Percentiles rank a stretch among this genome's conserved stretches.
Conservation (phyloP, 35 echinoderm and acorn worm species). For the Heliocidaris erythrogramma region DNA sequence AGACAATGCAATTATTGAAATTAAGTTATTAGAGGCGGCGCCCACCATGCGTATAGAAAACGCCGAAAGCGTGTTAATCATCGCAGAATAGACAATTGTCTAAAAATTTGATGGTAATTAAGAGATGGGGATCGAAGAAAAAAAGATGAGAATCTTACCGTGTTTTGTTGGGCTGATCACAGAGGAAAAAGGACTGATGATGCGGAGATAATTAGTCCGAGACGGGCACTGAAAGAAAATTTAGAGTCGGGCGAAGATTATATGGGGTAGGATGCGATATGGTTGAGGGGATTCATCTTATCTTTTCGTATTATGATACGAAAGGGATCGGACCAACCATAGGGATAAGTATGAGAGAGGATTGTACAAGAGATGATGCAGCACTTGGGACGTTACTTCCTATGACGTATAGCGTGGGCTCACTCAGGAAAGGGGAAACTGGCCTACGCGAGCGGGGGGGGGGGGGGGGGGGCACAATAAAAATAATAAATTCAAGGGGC, state of each 20-base stretch:
- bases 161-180: background rate
- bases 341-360: background rate
- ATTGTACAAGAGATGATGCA: background rate
- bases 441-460: too few relatives aligned
- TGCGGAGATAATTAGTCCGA: conserved; percentile 38
- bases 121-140: background rate
- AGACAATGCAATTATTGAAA: background rate
- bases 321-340: background rate
- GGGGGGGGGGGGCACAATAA: too few relatives aligned
- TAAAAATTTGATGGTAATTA: background rate
- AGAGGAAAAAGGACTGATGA: background rate
- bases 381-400: background rate
- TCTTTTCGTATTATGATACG: background rate
- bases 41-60: background rate
- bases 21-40: background rate
- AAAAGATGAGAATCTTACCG: background rate
- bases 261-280: background rate
- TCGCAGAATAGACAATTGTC: background rate
- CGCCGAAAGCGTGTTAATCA: background rate
- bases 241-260: background rate
- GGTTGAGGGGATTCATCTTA: background rate
- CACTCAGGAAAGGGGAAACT: too few relatives aligned
- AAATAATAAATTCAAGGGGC: too few relatives aligned
- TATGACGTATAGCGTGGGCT: background rate
- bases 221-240: background rate